phyloP scores from a whole-genome alignment of 2,797 vertebrate genomes.

The Hypotaenidia okinawae region DNA sequence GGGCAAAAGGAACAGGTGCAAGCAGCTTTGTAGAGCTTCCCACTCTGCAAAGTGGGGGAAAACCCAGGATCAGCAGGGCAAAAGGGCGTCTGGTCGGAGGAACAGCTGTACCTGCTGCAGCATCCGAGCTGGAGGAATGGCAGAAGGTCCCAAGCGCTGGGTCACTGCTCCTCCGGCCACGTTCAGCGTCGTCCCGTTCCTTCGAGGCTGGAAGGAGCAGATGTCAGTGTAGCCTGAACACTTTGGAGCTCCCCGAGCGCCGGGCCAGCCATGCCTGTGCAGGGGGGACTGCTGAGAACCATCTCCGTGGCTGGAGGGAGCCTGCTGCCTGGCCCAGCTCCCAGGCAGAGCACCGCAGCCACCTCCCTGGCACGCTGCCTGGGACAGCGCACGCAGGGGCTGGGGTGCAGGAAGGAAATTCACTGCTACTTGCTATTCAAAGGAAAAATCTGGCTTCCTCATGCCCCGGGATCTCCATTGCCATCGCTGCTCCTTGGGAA shows the following conservation, averaged over 20 bases:
- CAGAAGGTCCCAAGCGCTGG: neutral
- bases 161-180: neutral
- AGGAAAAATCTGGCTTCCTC: neutral
- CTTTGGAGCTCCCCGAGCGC: neutral
- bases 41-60: neutral
- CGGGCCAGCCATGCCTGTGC: neutral
- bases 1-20: neutral
- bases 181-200: neutral
- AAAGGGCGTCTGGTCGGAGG: neutral
- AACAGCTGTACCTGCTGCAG: neutral
- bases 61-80: neutral
- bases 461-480: neutral
- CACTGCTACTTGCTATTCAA: neutral
- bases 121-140: neutral
- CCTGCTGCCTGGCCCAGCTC: neutral
- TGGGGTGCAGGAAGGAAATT: neutral
- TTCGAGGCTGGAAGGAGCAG: neutral
- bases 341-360: fast-evolving
- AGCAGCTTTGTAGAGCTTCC: neutral
- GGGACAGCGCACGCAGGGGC: neutral
- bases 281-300: fast-evolving
- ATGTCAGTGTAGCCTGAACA: neutral
- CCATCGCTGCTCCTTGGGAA: neutral
- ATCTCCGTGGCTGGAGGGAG: neutral
- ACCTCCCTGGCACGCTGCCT: neutral